Evolutionary conservation across 2,113 vertebrate species (phyloP), one percentile per base, ranked within the genome.

Genomic region (Trachemys scripta): DNA sequence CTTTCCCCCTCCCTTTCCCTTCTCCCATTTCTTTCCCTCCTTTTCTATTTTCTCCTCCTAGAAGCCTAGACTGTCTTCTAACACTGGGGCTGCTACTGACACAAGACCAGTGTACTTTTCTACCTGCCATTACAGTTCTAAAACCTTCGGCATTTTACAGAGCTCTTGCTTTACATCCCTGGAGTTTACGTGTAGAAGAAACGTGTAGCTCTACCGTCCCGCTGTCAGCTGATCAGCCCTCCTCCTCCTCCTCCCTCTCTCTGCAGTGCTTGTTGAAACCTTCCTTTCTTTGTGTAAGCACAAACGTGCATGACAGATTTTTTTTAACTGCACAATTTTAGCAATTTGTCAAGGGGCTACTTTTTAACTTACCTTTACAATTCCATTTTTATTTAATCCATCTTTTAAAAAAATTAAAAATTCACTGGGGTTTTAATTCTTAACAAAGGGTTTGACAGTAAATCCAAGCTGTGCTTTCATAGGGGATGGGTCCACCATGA

Each of bases 21-120:
- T 93, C 85, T 96, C 97, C 92, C 91, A 0, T 93, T 91, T 90
- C 90, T 94, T 87, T 16, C 14, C 94, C 95, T 93, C 94, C 79
- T 96, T 94, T 97, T 97, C 98, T 95, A 97, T 98, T 98, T 98
- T 98, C 98, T 98, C 96, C 98, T 98, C 98, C 98, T 98, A 99
- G 98, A 98, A 98, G 95, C 98, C 97, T 99, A 99, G 98, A 94
- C 95, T 98, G 98, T 98, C 97, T 98, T 97, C 98, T 97, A 96
- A 90, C 98, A 94, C 98, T 98, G 98, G 98, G 98, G 97, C 98
- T 98, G 97, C 98, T 89, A 97, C 97, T 95, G 96, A 91, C 84
- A 94, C 97, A 56, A 98, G 97, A 94, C 97, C 98, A 97, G 95
- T 98, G 97, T 95, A 88, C 97, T 98, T 98, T 98, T 96, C 98